Percentiles rank a stretch among this genome's conserved stretches.
Conservation (phyloP, 2,888 invertebrate genomes). For the Endomychus coccineus region DNA sequence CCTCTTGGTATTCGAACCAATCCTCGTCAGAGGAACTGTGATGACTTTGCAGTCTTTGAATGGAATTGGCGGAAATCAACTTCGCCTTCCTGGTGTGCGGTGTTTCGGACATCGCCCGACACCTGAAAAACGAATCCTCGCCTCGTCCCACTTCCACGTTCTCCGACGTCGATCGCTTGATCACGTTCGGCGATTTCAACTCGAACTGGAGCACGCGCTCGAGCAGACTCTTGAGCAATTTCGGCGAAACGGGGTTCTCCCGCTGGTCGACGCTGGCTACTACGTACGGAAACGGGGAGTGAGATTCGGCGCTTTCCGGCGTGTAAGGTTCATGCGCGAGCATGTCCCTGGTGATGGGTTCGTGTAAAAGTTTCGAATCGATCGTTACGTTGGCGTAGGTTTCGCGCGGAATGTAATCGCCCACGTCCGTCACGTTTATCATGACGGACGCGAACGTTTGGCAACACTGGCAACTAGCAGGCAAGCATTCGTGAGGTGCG, state of each 20-base stretch:
- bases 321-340: conserved; percentile 64
- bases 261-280: conserved; percentile 34
- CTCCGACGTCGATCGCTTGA: conserved; percentile 31
- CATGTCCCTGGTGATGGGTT: conserved; percentile 45
- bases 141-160: too few relatives aligned
- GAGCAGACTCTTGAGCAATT: conserved; percentile 55
- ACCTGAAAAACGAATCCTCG: too few relatives aligned
- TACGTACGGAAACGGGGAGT: conserved; percentile 56
- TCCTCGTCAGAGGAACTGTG: conserved; percentile 46
- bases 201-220: conserved; percentile 44
- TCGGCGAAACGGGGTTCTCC: conserved; percentile 50
- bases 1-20: conserved; percentile 43
- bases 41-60: conserved; percentile 40
- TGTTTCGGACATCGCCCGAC: conserved; percentile 38
- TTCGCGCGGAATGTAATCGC: conserved; percentile 32
- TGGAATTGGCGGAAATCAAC: conserved; percentile 31
- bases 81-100: conserved; percentile 23
- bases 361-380: conserved; percentile 47
- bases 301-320: conserved; percentile 74
- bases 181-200: conserved; percentile 24
- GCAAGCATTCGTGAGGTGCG: conserved; percentile 44
- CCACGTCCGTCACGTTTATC: conserved; percentile 42
- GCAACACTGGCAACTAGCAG: conserved; percentile 45
- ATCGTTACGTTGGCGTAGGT: conserved; percentile 33
- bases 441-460: conserved; percentile 41